Base-by-base conservation (phyloP, 1,140 invertebrate genomes). In the Adelges cooleyi region DNA sequence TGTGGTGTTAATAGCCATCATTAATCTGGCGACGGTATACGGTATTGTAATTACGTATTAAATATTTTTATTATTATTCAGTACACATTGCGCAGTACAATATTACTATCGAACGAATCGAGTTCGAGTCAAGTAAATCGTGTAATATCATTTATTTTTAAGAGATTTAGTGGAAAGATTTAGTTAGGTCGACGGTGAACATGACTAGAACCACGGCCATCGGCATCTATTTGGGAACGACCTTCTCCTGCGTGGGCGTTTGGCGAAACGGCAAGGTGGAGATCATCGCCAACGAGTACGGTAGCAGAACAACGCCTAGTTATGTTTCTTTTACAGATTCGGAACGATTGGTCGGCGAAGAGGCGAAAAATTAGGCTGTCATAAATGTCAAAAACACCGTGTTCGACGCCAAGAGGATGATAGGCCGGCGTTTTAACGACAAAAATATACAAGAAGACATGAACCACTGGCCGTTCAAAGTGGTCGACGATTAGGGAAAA, bases 281-380 rank as follows among this genome's bases (percentile, higher is more conserved):
- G 76, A 92, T 93, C 71, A 93, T 95, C 71, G 90, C 90, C 70
- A 94, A 95, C 74, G 91, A 95, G 74, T 90, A 93, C 78, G 92
- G 92, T 23, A 95, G 94, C 77, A 77, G 91, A 48, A 95, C 90
- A 18, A 94, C 90, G 44, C 90, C 90, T 9, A 87, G 86, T 65
- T 94, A 93, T 77, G 90, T 95, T 36, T 91, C 89, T 2, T 86
- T 92, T 75, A 89, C 85, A 2, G 87, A 90, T 67, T 85, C 83
- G 0, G 89, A 92, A 73, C 75, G 86, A 1, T 76, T 89, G 13
- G 85, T 89, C 59, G 85, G 81, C 38, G 80, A 82, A 70, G 74
- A 71, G 13, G 72, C 72, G 46, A 73, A 82, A 72, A 81, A 69
- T 56, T 70, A 71, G 72, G 85, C 85, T 10, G 85, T 88, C 15